Base-by-base conservation (phyloP, 1,140 invertebrate genomes). In the Saccostrea glomerata region DNA sequence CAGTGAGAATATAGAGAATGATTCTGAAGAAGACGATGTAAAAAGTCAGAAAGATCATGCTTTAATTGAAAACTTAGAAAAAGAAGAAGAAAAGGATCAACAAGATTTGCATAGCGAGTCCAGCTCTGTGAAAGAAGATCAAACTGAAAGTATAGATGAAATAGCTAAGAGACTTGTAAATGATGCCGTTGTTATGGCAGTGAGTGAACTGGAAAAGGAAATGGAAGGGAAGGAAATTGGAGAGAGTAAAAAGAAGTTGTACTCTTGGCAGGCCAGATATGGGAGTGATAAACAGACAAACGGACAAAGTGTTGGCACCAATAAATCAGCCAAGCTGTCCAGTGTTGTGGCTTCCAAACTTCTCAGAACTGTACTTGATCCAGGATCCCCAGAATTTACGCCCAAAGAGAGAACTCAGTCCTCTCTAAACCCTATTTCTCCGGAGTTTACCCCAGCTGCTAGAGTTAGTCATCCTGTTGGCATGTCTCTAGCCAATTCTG, bases 321-420 rank as follows among this genome's bases (percentile, higher is more conserved):
- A 73, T 77, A 77, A 77, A 30, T 25, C 25, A 77, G 11, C 13
- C 15, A 36, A 15, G 70, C 23, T 36, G 15, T 17, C 30, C 13
- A 36, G 70, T 36, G 70, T 77, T 5, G 4, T 36, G 30, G 15
- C 25, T 12, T 36, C 70, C 13, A 77, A 77, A 36, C 70, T 77
- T 77, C 70, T 77, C 15, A 25, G 25, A 77, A 77, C 25, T 77
- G 25, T 15, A 9, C 73, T 87, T 55, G 54, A 87, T 56, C 86
- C 86, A 25, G 73, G 70, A n/a, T 82, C 86, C 0, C 70, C 86
- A 30, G 86, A 56, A 30, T 87, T 87, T 63, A 82, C 23, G 55
- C 86, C 86, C 13, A 84, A 84, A 40, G 82, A 84, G 17, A 55
- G 13, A 23, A 56, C 12, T 20, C 82, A 13, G 11, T 30, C 25